Evolutionary conservation across 2,888 invertebrate genomes (phyloP).

Genomic region (Rambutsinella grinnellia): DNA sequence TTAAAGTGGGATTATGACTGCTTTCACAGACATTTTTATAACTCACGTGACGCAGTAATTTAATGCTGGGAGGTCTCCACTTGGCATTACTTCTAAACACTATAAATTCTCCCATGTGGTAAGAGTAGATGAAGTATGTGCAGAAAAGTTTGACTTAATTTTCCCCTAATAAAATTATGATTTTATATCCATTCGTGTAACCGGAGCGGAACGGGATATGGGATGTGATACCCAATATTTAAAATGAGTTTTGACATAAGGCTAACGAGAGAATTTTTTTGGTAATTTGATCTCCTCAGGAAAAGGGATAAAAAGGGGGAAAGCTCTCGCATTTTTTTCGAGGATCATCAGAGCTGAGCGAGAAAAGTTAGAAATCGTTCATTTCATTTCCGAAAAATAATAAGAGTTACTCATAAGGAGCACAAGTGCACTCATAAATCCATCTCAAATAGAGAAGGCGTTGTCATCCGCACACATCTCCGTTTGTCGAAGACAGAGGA

Average conservation of each 20-base stretch:
- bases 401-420: not conserved
- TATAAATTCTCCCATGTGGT: not conserved
- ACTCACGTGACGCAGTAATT: not conserved
- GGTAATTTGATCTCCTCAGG: not conserved
- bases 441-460: not conserved
- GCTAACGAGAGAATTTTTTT: not conserved
- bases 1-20: not conserved
- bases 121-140: too few species aligned
- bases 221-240: not conserved
- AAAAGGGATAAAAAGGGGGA: too few species aligned
- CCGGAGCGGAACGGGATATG: not conserved
- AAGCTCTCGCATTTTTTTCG: too few species aligned
- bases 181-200: not conserved
- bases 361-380: too few species aligned
- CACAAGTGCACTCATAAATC: not conserved
- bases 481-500: constrained; percentile 2
- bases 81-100: not conserved
- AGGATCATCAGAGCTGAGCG: too few species aligned
- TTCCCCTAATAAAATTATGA: not conserved
- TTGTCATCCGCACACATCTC: too few species aligned
- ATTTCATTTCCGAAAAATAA: not conserved
- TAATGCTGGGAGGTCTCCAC: not conserved
- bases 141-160: too few species aligned
- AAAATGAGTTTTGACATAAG: not conserved
- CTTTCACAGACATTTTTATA: not conserved